Base-by-base conservation (phyloP, 2,888 invertebrate species). In the Peribatodes rhomboidaria region DNA sequence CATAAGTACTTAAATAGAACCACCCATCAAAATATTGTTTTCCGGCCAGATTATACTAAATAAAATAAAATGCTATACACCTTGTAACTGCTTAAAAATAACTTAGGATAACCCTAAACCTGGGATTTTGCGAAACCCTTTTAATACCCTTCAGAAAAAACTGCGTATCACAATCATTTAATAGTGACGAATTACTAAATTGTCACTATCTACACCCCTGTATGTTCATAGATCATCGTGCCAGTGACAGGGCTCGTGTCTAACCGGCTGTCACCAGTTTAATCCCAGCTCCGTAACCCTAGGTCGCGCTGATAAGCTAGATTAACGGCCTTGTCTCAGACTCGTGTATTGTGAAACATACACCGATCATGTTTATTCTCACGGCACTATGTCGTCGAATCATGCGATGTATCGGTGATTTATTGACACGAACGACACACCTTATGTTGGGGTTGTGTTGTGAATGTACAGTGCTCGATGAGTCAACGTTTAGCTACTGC, bases 161-260 rank as follows among this genome's bases (percentile, higher is more conserved):
- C n/a, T n/a, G 18, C 2, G 10, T 39, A 39, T 37, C n/a, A 41
- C 27, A 27, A 27, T 27, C 27, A 27, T 4, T 2, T 27, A 6
- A 27, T 27, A 27, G 27, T 6, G 6, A 27, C 27, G 3, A 27
- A 4, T 27, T 27, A 4, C 0, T 3, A 16, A 3, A 22, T 53
- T 27, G 47, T 37, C 7, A 39, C 44, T 52, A 14, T 11, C 18
- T 56, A 22, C 33, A 61, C 39, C 50, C 22, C 65, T 68, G 71
- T 68, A 52, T 56, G 67, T 69, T 63, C 64, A 58, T 66, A 62
- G 50, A 61, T 67, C 55, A 62, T 47, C 59, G 61, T 61, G 64
- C 18, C 49, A 56, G 63, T 71, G 72, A 73, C 76, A 71, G 65
- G 76, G 83, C 83, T 83, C 84, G 83, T 86, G 84, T 75, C 78